phyloP scores from a whole-genome alignment of 2,113 vertebrate species.

The Cochlearius cochlearius region DNA sequence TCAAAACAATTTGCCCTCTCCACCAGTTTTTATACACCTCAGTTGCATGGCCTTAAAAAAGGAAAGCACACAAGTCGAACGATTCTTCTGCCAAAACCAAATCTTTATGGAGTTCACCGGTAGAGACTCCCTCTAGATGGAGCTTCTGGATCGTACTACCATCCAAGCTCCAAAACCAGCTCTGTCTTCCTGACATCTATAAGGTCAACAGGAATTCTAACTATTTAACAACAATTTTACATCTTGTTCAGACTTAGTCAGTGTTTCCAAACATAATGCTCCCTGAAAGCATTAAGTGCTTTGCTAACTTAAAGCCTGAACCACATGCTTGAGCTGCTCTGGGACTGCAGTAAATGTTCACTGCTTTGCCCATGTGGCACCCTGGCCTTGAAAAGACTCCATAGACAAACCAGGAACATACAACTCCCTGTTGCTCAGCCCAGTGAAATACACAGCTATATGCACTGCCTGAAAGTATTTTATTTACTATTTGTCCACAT shows the following conservation, averaged over 20 bases:
- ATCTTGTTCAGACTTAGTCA: background rate
- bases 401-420: background rate
- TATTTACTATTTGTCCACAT: background rate
- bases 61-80: background rate
- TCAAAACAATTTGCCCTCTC: background rate
- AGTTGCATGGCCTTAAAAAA: background rate
- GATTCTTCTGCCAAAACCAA: background rate
- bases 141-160: background rate
- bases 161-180: background rate
- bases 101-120: background rate
- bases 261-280: background rate
- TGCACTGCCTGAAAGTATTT: background rate
- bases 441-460: background rate
- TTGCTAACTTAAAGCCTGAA: background rate
- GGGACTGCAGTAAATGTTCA: background rate
- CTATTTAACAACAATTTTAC: background rate
- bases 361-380: background rate
- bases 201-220: background rate
- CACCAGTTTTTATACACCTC: background rate
- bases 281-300: background rate
- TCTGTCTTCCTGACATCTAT: background rate
- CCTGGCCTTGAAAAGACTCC: background rate
- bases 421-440: background rate
- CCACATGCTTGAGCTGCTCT: background rate
- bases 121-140: slow-evolving; percentile 16